Base-by-base conservation (phyloP, 2,797 vertebrate species). In the Falco berigora region DNA sequence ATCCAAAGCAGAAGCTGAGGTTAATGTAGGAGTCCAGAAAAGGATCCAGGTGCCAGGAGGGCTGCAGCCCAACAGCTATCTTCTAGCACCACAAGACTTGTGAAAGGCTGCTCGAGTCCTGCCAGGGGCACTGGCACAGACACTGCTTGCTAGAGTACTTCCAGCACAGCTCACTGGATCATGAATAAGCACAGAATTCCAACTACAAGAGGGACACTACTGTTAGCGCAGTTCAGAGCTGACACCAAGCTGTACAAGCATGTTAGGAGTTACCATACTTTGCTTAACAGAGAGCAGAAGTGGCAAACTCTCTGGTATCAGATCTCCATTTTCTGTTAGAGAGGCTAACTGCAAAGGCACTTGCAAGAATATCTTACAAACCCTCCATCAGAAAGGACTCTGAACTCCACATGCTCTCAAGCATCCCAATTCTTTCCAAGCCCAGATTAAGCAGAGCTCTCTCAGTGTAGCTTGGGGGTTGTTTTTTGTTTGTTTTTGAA, bases 1-100 rank as follows among this genome's bases (percentile, higher is more conserved):
- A 97, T 47, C 64, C 94, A 97, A 56, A 95, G 89, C 90, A 93
- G 86, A 88, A 69, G 78, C 34, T 87, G 42, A 79, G 17, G 52
- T 96, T 85, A 94, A 71, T 12, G 58, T 12, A 6, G n/a, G 40
- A 27, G 42, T 49, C 28, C 73, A 90, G 66, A 68, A 76, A 78
- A 68, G 15, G 23, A 27, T 27, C 44, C 9, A 66, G 66, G 20
- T 44, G 69, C 53, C 84, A 69, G 8, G 1, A 61, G 47, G 34
- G 40, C 32, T 34, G 34, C 34, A 77, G 64, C 80, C 40, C 73
- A 64, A 30, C 4, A 77, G 53, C 47, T 71, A 28, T 18, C 17
- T 22, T 1, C 38, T 23, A 77, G 44, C 15, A 58, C 32, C 50
- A 50, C 40, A 59, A 5, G 15, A 20, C 14, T 18, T 46, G 38